phyloP scores from a whole-genome alignment of 2,888 invertebrate genomes.

The Philonicus albiceps region DNA sequence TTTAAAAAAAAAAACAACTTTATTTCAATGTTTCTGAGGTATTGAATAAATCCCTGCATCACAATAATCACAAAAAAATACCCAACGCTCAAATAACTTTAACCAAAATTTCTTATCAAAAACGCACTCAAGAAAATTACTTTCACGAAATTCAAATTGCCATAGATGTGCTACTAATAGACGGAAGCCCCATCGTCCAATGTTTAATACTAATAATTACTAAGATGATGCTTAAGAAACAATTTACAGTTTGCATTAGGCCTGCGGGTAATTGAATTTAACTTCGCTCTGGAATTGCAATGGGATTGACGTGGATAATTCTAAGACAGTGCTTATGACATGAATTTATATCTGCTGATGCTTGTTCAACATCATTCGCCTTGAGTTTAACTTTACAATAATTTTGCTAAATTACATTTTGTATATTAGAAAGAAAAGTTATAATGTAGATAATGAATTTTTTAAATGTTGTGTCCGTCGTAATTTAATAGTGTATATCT shows the following conservation, averaged over 20 bases:
- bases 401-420: background rate
- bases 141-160: conserved; percentile 12
- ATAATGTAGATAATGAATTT: background rate
- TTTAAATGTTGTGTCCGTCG: background rate
- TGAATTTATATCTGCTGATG: background rate
- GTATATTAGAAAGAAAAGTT: background rate
- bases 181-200: background rate
- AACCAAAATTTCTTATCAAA: background rate
- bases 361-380: background rate
- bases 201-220: background rate
- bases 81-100: background rate
- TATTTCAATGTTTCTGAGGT: too few species aligned
- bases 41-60: too few species aligned
- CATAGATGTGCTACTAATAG: conserved; percentile 18
- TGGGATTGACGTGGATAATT: background rate
- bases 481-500: too few species aligned
- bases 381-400: background rate
- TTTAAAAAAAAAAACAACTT: too few species aligned
- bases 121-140: conserved; percentile 19
- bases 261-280: conserved; percentile 7
- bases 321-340: background rate
- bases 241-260: conserved; percentile 15
- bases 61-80: background rate
- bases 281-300: background rate
- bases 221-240: conserved; percentile 29